Evolutionary conservation across 2,113 vertebrate genomes (phyloP).

Genomic region (Ciconia stormi): DNA sequence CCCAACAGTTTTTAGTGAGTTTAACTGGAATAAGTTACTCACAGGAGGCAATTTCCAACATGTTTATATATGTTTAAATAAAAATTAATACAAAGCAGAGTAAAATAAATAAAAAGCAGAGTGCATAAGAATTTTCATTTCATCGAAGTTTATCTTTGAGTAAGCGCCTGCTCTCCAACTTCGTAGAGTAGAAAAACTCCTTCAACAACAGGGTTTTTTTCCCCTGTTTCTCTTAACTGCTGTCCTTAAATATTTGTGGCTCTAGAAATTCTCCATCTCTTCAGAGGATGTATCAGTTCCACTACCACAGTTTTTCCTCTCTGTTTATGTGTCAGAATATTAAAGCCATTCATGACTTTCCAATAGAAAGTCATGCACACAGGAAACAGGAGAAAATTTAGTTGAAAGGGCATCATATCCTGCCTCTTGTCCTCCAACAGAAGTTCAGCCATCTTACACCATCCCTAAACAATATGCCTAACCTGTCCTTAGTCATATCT

Average conservation of each 20-base stretch:
- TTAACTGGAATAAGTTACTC: neutral
- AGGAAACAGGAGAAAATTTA: neutral
- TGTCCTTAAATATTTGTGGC: neutral
- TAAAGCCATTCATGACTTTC: neutral
- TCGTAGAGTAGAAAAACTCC: neutral
- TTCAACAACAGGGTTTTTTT: neutral
- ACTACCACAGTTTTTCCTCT: neutral
- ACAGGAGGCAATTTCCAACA: neutral
- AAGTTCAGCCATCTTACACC: neutral
- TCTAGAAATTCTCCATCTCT: neutral
- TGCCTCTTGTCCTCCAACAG: neutral
- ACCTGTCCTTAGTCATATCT: neutral
- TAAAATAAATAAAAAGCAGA: neutral
- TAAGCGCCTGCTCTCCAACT: neutral
- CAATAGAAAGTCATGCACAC: rapidly evolving
- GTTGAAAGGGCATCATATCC: neutral
- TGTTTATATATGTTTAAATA: neutral
- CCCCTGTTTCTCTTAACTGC: neutral
- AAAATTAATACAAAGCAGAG: neutral
- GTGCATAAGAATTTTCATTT: neutral
- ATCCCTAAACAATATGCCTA: neutral
- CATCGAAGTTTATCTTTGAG: neutral
- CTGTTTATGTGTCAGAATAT: neutral
- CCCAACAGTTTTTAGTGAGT: neutral
- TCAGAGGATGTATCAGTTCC: neutral